Conservation (phyloP, 2,888 invertebrate genomes). For the Lobophora halterata region DNA sequence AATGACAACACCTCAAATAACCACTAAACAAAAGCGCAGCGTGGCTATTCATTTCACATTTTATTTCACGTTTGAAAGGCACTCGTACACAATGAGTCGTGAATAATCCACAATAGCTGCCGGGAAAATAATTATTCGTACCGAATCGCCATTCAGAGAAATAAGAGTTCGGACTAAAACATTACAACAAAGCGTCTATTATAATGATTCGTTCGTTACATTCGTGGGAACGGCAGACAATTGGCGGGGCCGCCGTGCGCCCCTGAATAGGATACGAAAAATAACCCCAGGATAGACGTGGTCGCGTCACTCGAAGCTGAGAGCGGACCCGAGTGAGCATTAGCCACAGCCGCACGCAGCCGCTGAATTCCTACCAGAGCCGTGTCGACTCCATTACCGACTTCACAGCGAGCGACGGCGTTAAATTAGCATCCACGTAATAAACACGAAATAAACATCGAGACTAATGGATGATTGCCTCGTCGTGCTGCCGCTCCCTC, state of each 20-base stretch:
- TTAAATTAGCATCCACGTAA: slow-evolving; percentile 63
- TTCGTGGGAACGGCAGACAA: slow-evolving; percentile 45
- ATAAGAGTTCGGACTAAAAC: slow-evolving; percentile 47
- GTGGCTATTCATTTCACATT: slow-evolving; percentile 58
- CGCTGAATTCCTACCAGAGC: slow-evolving; percentile 29
- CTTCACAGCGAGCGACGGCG: slow-evolving; percentile 46
- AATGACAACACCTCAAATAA: slow-evolving; percentile 62
- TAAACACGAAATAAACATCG: slow-evolving; percentile 72
- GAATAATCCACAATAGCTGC: slow-evolving; percentile 65
- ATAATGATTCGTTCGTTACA: slow-evolving; percentile 60
- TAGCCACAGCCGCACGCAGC: slow-evolving; percentile 20
- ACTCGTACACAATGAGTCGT: slow-evolving; percentile 66
- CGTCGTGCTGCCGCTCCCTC: slow-evolving; percentile 20
- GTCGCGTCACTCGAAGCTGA: slow-evolving; percentile 25
- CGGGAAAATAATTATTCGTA: slow-evolving; percentile 59
- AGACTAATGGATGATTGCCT: slow-evolving; percentile 71
- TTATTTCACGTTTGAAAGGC: slow-evolving; percentile 64
- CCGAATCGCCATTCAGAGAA: slow-evolving; percentile 52
- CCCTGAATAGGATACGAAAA: slow-evolving; percentile 53
- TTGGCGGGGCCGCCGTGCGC: slow-evolving; percentile 40
- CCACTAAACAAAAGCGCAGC: slow-evolving; percentile 57
- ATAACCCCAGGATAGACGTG: slow-evolving; percentile 44
- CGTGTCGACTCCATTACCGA: slow-evolving; percentile 46
- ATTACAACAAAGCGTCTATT: slow-evolving; percentile 55
- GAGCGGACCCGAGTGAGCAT: slow-evolving; percentile 38